Conservation (phyloP, 2,888 invertebrate genomes). For the Caenorhabditis sp. region DNA sequence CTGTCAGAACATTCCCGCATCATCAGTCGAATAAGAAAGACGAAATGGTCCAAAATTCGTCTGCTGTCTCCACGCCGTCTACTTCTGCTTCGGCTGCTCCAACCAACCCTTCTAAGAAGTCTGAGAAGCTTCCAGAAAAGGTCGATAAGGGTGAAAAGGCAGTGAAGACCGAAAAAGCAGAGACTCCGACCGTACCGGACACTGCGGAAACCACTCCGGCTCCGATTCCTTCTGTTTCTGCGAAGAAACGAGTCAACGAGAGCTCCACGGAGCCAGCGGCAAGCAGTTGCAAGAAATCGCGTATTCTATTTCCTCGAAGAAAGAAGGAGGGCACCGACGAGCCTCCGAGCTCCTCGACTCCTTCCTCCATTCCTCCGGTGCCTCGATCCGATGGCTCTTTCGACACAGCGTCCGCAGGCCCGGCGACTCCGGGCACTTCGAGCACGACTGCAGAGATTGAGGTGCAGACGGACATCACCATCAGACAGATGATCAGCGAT, state of each 20-base stretch:
- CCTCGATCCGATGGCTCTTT: conserved; percentile 12
- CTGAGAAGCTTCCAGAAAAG: too few relatives aligned
- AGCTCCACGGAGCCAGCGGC: conserved; percentile 9
- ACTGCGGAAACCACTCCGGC: too few relatives aligned
- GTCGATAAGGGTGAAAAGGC: not conserved
- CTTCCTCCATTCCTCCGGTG: conserved; percentile 3
- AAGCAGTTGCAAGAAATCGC: conserved; percentile 8
- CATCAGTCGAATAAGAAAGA: too few relatives aligned
- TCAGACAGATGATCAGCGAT: not conserved
- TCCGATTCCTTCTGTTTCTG: too few relatives aligned
- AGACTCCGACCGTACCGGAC: not conserved
- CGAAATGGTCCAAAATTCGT: too few relatives aligned
- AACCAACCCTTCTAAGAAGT: too few relatives aligned
- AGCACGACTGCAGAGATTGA: not conserved
- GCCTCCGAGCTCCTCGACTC: not conserved
- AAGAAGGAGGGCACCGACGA: conserved; percentile 8
- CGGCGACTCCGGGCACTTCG: not conserved
- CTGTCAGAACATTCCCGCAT: too few relatives aligned
- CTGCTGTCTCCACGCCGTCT: too few relatives aligned
- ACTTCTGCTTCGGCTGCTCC: too few relatives aligned
- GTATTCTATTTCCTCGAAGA: not conserved
- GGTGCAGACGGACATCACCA: conserved; percentile 26
- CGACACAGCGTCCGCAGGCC: not conserved
- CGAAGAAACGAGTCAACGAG: conserved; percentile 11
- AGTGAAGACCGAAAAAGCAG: not conserved